Conservation (phyloP, 2,888 invertebrate genomes). For the Taphrorychus bicolor region DNA sequence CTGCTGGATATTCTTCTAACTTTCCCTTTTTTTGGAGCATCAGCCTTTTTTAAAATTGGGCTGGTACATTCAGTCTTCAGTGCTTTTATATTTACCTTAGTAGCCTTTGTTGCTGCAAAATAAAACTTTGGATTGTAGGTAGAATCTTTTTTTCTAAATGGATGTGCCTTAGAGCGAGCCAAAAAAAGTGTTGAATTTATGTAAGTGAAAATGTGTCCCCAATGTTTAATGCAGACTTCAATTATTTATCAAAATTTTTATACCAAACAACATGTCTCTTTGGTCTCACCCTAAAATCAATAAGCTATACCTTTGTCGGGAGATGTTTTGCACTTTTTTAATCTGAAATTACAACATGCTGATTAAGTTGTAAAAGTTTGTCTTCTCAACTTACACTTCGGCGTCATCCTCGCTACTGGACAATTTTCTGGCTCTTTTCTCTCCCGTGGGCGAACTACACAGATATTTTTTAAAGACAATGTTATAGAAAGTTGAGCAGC, state of each 20-base stretch:
- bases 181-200: no score
- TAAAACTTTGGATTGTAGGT: neutral
- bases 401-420: conserved; percentile 44
- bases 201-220: no score
- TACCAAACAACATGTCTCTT: no score
- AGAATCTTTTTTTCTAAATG: no score
- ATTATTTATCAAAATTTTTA: no score
- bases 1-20: conserved; percentile 37
- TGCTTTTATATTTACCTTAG: no score
- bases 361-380: neutral
- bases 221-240: no score
- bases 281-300: neutral
- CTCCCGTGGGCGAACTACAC: conserved; percentile 29
- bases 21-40: conserved; percentile 3
- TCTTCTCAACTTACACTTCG: conserved; percentile 40
- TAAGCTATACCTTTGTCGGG: conserved; percentile 4
- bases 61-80: neutral
- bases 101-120: neutral
- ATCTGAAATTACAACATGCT: neutral
- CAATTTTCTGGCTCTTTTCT: conserved; percentile 22
- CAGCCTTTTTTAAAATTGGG: conserved; percentile 6
- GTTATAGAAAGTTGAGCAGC: conserved; percentile 12
- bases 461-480: conserved; percentile 30
- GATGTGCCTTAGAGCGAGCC: no score
- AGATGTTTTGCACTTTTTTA: neutral